phyloP scores from a whole-genome alignment of 2,888 invertebrate genomes.

The Cremastinae sp. region DNA sequence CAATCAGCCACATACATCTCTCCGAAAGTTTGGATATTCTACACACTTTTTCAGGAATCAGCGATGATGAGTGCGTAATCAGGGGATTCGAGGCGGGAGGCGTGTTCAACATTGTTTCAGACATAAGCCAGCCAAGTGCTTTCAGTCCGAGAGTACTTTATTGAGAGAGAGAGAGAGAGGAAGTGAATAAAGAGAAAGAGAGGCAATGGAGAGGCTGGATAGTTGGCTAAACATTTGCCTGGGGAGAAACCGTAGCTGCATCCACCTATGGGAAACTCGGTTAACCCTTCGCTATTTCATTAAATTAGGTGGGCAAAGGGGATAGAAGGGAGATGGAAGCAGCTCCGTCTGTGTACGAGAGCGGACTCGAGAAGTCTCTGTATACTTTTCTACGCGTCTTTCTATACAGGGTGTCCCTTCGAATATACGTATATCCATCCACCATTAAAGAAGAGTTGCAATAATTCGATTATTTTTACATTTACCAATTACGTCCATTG shows the following conservation, averaged over 20 bases:
- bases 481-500: no score
- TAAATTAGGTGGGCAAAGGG: constrained; percentile 73
- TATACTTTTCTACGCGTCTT: background rate
- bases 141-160: constrained; percentile 11
- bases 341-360: background rate
- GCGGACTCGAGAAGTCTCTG: background rate
- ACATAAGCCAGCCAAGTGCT: background rate
- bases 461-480: no score
- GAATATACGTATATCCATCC: no score
- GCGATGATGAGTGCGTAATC: no score
- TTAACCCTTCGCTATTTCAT: constrained; percentile 79
- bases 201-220: constrained; percentile 37
- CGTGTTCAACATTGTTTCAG: background rate
- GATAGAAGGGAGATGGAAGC: constrained; percentile 28
- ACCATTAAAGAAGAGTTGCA: no score
- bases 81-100: no score
- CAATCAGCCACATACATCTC: no score
- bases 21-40: no score
- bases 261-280: constrained; percentile 71
- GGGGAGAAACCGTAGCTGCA: constrained; percentile 67
- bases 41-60: no score
- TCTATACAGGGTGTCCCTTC: background rate
- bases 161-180: background rate
- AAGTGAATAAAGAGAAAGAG: background rate
- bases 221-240: constrained; percentile 75